A percentile compares a stretch with the other conserved stretches of the same genome.
These are phyloP conservation scores for Serinus canaria DNA, from an alignment of 2,113 vertebrate genomes.

Conservation along the genomic window DNA sequence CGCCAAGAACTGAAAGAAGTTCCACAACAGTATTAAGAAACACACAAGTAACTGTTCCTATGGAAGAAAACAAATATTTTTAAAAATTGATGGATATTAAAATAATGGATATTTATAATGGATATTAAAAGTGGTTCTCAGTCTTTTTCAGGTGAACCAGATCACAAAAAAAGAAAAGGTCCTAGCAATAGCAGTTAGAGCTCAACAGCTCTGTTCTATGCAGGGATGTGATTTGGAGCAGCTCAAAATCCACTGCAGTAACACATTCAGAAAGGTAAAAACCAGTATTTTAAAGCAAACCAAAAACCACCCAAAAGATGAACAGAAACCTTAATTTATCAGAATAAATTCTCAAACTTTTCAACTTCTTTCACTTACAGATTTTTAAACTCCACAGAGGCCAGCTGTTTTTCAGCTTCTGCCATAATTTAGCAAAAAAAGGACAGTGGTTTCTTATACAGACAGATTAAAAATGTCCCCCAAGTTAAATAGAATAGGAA, in stretches of 20 bases:
- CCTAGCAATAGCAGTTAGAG: neutral
- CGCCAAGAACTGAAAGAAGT: slow-evolving; percentile 80
- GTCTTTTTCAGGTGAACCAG: neutral
- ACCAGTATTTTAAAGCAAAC: neutral
- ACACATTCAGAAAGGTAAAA: neutral
- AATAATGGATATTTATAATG: neutral
- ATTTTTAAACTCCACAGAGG: neutral
- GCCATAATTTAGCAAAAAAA: neutral
- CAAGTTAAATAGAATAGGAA: slow-evolving; percentile 44
- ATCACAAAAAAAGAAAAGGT: neutral
- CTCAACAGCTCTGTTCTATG: neutral
- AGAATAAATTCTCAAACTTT: neutral
- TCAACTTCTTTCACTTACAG: neutral
- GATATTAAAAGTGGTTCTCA: neutral
- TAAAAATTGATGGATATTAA: neutral
- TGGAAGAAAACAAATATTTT: neutral
- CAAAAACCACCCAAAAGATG: neutral
- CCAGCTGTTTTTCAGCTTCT: neutral
- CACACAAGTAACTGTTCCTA: neutral
- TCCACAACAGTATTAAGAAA: neutral
- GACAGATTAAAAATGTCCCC: slow-evolving; percentile 15
- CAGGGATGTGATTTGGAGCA: neutral
- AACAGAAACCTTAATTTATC: neutral
- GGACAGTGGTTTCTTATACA: neutral
- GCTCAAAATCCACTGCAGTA: neutral